Evolutionary conservation across 2,113 vertebrate species (phyloP), one percentile per base, ranked within the genome.

Genomic region (Ameiurus melas): DNA sequence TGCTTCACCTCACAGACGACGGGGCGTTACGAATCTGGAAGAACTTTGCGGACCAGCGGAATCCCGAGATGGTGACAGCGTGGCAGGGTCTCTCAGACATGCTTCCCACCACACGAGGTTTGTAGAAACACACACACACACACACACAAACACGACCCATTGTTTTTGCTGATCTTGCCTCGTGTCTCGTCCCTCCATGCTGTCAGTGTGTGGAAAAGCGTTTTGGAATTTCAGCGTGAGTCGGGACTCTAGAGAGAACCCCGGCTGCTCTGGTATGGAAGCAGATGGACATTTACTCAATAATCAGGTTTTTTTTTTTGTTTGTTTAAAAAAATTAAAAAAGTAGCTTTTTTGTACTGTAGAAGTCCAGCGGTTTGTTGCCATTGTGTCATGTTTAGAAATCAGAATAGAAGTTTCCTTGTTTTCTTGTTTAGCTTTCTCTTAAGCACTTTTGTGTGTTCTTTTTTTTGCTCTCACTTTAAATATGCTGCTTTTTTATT

Each of bases 21-120:
- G 98, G 98, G 3, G 98, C 98, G 43, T 93, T 99, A 92, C 93
- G 98, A 0, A 96, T 99, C 90, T 99, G 98, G 98, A 99, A 99
- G 94, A 99, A 99, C 93, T 99, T 99, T 57, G 98, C 98, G 0
- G 98, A 99, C 92, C 95, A 99, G 85, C 97, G 97, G 94, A 99
- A 99, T 89, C 98, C 98, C 0, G 98, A 99, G 94, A 99, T 99
- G 97, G 98, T 99, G 88, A 99, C 98, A 0, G 98, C 98, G 0
- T 99, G 98, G 98, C 98, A 99, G 94, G 98, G 98, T 12, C 96
- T 99, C n/a, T 99, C 98, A 0, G 98, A 99, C 94, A 99, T 99
- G 98, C 95, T 99, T 92, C 98, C 98, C 0, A 98, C 96, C 0
- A 99, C 97, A 20, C 94, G 98, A 96, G 97, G 98, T 99, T 92